Base-by-base conservation (phyloP, 2,113 vertebrate genomes). In the Dryoscopus gambensis region DNA sequence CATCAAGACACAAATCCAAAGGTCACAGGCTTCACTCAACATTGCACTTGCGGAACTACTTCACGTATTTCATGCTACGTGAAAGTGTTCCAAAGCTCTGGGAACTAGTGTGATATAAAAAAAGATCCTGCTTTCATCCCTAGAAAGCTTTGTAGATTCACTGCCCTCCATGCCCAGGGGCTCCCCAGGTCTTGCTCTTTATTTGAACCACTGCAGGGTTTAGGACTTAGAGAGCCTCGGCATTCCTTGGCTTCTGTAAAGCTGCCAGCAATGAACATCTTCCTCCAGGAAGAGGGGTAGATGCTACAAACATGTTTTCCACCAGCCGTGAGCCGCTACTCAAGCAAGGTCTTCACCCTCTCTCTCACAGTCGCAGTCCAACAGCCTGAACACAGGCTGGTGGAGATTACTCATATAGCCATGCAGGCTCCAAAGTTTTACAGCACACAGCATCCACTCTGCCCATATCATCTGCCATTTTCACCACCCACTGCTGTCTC, bases 51-150 rank as follows among this genome's bases (percentile, higher is more conserved):
- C 3, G 0, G 33, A 89, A 91, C 23, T 37, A 49, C 16, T 64
- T 46, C n/a, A n/a, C n/a, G n/a, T 74, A 42, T 46, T 85, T 92
- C 60, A n/a, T 13, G 27, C 4, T 13, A n/a, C 0, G 0, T 35
- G 37, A 31, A 89, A 83, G 67, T 42, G 47, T 86, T 77, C 25
- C 40, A 69, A 40, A 75, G 71, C 35, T 75, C 33, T 35, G 30
- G 39, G 25, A 76, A 69, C 49, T 8, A 68, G 28, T 20, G 40
- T 33, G 20, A 67, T 63, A 64, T 25, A 64, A 68, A 76, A 1
- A 1, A 75, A 67, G 16, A 79, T 27, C 33, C 28, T 73, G 64
- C 35, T 47, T 68, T 84, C 60, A 83, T 52, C 21, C 65, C 65
- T 62, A 49, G 39, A 85, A 83, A 88, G 37, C 19, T 37, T 11